A percentile compares a stretch with the other conserved stretches of the same genome.
phyloP scores from a whole-genome alignment of 2,797 vertebrate species.

The Channa striata region DNA sequence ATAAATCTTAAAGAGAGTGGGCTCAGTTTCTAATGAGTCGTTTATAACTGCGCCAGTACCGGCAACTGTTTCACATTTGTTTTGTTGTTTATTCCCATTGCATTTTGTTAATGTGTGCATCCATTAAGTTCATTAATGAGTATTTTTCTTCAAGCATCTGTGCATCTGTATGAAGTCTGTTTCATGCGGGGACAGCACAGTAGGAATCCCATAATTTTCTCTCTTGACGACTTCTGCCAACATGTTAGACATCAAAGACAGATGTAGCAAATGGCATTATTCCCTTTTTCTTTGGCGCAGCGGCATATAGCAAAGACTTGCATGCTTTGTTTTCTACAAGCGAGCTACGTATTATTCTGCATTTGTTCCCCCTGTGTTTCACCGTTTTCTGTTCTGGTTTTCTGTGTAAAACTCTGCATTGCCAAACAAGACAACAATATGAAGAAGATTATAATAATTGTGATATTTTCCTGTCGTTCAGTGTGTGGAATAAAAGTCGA shows the following conservation, averaged over 20 bases:
- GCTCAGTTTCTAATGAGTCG: constrained; percentile 46
- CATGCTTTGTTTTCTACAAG: constrained; percentile 25
- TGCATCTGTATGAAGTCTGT: constrained; percentile 38
- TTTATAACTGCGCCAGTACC: constrained; percentile 32
- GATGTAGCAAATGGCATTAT: constrained; percentile 47
- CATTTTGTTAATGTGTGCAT: constrained; percentile 55
- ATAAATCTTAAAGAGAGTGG: constrained; percentile 45
- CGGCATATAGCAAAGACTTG: constrained; percentile 20
- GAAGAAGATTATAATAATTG: background rate
- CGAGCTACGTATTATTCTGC: constrained; percentile 16
- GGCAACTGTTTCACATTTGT: constrained; percentile 46
- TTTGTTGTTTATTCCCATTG: constrained; percentile 54
- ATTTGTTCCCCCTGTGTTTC: constrained; percentile 13
- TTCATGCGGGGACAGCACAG: constrained; percentile 60
- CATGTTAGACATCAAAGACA: constrained; percentile 65
- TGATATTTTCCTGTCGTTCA: background rate
- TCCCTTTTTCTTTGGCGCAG: constrained; percentile 45
- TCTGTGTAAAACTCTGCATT: constrained; percentile 5
- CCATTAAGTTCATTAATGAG: constrained; percentile 56
- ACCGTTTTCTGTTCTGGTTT: background rate
- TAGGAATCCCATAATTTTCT: constrained; percentile 59
- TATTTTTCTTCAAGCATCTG: constrained; percentile 43
- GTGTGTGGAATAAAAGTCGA: background rate
- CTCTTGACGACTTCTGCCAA: constrained; percentile 56
- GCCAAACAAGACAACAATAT: background rate